A percentile compares a stretch with the other conserved stretches of the same genome.
Evolutionary conservation across 2,797 vertebrate genomes (phyloP).

Genomic region (Limosa lapponica): DNA sequence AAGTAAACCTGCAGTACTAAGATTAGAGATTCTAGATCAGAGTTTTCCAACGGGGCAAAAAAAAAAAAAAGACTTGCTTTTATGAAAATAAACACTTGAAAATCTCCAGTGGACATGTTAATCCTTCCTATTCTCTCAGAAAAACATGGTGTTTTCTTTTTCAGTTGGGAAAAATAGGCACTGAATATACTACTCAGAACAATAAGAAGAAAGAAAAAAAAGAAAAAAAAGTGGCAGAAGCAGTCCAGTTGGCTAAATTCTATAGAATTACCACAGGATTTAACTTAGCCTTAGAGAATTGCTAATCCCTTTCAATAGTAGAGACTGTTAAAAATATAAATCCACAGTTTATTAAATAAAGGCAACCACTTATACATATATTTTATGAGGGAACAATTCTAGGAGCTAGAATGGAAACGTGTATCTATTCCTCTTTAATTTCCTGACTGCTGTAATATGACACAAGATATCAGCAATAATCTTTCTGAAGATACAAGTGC

Average conservation of each 20-base stretch:
- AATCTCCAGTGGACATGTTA: background rate
- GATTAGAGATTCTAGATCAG: background rate
- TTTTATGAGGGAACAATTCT: background rate
- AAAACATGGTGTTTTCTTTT: background rate
- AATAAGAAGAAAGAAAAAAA: background rate
- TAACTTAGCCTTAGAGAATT: background rate
- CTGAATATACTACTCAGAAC: background rate
- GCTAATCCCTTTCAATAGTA: background rate
- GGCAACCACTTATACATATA: background rate
- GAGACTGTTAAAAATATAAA: background rate
- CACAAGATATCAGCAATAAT: background rate
- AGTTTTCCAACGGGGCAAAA: background rate
- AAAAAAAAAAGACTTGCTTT: background rate
- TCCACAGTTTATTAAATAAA: background rate
- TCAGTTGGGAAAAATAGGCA: background rate
- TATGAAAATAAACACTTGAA: background rate
- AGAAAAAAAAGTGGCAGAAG: background rate
- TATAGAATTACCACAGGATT: background rate
- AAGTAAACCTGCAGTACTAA: conserved; percentile 4
- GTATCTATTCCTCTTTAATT: background rate
- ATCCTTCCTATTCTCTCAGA: background rate
- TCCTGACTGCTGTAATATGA: background rate
- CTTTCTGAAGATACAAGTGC: background rate
- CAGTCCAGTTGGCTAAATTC: background rate
- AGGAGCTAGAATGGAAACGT: background rate